A percentile compares a stretch with the other conserved stretches of the same genome.
These are phyloP conservation scores for Drosophila hydei DNA, from an alignment of 1,140 invertebrate genomes.

Conservation along the genomic window DNA sequence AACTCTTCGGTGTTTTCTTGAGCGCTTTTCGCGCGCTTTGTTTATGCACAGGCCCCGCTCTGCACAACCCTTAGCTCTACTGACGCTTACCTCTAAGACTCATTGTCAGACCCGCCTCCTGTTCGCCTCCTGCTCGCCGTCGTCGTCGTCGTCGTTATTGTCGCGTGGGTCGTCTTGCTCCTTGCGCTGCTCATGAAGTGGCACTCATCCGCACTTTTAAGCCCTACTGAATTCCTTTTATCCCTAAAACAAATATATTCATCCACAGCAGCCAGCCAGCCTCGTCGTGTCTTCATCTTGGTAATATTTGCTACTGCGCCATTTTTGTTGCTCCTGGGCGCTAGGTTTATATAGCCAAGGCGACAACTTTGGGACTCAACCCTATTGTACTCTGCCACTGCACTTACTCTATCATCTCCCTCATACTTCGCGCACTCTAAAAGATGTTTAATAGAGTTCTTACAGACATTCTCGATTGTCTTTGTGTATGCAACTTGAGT, in stretches of 20 bases:
- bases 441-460: conserved; percentile 83
- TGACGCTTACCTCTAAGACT: conserved; percentile 25
- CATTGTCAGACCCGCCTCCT: conserved; percentile 38
- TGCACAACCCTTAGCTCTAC: background rate
- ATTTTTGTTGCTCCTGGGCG: conserved; percentile 50
- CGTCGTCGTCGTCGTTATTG: conserved; percentile 59
- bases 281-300: conserved; percentile 24
- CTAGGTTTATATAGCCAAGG: conserved; percentile 65
- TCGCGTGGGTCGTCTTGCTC: conserved; percentile 61
- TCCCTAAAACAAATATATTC: conserved; percentile 83
- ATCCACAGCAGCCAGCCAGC: conserved; percentile 59
- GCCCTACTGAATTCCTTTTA: conserved; percentile 83
- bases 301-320: conserved; percentile 16
- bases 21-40: conserved; percentile 69
- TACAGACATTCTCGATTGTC: conserved; percentile 82
- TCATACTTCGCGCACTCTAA: conserved; percentile 66
- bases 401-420: conserved; percentile 66
- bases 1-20: conserved; percentile 82
- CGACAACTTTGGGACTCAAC: conserved; percentile 31
- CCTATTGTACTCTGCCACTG: conserved; percentile 49
- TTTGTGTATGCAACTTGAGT: conserved; percentile 63
- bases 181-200: conserved; percentile 76
- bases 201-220: conserved; percentile 83
- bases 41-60: conserved; percentile 22
- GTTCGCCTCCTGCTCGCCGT: conserved; percentile 32